Base-by-base conservation (phyloP, 2,888 invertebrate genomes). In the Lasioglossum figueresi region DNA sequence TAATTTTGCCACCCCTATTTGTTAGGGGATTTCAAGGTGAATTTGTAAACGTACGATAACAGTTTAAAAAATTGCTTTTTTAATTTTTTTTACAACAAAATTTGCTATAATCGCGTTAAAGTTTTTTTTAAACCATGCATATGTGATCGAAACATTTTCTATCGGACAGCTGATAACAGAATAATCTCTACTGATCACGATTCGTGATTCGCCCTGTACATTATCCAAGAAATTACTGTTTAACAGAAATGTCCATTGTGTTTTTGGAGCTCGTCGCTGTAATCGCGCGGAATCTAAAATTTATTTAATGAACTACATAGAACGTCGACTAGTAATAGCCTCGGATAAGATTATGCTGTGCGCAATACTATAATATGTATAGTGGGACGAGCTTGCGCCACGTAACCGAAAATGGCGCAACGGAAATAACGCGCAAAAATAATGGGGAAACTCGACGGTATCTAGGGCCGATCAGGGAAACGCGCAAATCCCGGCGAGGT, bases 391-490 rank as follows among this genome's bases (percentile, higher is more conserved):
- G 4, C 8, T 45, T 27, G n/a, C 71, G 45, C 45, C 71, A 63
- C 40, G 19, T 63, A n/a, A 40, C 34, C n/a, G 52, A 63, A 52
- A 31, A 48, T 56, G 31, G 34, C 52, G 48, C 72, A 79, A 74
- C n/a, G 40, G 43, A 66, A 66, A 56, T 75, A 52, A 27, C 12
- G 0, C 45, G 19, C 16, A 8, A 37, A 73, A 76, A 45, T 66
- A 76, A 45, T 66, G 6, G 45, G 14, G n/a, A 68, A n/a, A 10
- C 19, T 37, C 14, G 19, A 2, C 8, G 16, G 31, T 31, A n/a
- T 31, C 19, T 45, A 19, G 8, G 43, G 23, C 0, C 52, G 14
- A 34, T 43, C 48, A 23, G 52, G 43, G 43, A 66, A 70, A 48
- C 16, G 1, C 40, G 16, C 19, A 27, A 76, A 72, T 40, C 10